These are phyloP conservation scores for Alethe diademata DNA, from an alignment of 2,113 vertebrate genomes.

Conservation along the genomic window DNA sequence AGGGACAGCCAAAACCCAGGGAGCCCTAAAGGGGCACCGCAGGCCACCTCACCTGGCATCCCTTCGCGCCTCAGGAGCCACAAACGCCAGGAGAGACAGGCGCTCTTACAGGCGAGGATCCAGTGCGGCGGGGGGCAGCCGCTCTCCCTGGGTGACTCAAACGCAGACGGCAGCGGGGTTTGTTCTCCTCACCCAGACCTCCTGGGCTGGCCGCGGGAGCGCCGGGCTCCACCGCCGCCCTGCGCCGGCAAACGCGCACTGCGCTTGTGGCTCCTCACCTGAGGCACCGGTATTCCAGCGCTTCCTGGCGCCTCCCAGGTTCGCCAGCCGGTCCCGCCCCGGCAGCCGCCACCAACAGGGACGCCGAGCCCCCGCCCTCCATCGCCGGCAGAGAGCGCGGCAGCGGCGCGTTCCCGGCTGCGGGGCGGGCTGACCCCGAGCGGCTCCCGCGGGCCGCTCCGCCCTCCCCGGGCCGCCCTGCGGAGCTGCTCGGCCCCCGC, in stretches of 20 bases:
- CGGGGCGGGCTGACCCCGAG: background rate
- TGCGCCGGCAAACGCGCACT: background rate
- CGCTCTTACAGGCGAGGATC: background rate
- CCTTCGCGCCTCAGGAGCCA: background rate
- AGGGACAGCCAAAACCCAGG: background rate
- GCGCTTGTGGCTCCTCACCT: background rate
- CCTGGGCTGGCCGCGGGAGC: background rate
- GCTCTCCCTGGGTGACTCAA: background rate
- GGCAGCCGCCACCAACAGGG: background rate
- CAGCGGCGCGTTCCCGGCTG: background rate
- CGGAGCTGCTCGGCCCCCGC: background rate
- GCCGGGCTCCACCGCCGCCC: background rate
- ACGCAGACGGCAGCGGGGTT: fast-evolving
- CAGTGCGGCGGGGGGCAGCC: background rate
- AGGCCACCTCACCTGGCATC: background rate
- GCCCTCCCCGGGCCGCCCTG: background rate
- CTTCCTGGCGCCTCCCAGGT: fast-evolving
- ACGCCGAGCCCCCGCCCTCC: background rate
- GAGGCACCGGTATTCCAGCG: fast-evolving
- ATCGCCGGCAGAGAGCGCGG: background rate
- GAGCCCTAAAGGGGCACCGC: background rate
- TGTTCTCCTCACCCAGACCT: fast-evolving
- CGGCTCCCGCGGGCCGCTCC: background rate
- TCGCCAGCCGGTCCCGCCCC: fast-evolving
- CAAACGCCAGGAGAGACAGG: background rate